Conservation (phyloP, 2,797 vertebrate genomes). For the Chloroceryle amazona region DNA sequence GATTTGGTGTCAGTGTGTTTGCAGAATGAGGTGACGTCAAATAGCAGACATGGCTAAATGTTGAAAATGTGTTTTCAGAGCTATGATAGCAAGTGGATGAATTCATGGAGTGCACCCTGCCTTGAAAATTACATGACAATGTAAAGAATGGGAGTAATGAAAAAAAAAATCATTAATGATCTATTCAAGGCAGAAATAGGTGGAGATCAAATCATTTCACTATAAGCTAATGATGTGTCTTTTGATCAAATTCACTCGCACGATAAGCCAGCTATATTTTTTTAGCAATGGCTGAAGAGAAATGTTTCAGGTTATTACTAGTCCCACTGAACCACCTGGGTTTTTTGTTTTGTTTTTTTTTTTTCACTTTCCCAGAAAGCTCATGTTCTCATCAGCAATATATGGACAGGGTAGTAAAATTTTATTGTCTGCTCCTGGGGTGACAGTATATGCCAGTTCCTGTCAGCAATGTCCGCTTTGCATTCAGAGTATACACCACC, state of each 20-base stretch:
- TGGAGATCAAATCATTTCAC: not conserved
- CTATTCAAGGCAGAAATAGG: not conserved
- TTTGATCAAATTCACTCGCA: not conserved
- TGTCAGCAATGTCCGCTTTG: not conserved
- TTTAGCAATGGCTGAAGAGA: not conserved
- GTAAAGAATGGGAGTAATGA: not conserved
- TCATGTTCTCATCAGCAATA: not conserved
- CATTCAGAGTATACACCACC: not conserved
- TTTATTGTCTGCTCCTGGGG: not conserved
- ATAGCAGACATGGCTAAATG: not conserved
- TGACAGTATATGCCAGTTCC: not conserved
- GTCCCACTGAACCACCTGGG: not conserved
- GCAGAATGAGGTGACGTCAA: not conserved
- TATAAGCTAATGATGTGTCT: not conserved
- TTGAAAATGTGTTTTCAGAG: not conserved
- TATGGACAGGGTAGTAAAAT: not conserved
- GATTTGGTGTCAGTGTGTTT: not conserved
- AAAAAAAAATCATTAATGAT: not conserved
- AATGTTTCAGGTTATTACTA: not conserved
- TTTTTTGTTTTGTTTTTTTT: not conserved
- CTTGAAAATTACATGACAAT: not conserved
- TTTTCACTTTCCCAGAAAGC: not conserved
- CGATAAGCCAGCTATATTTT: not conserved
- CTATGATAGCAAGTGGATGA: not conserved
- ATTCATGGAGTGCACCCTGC: not conserved